Evolutionary conservation across 2,797 vertebrate genomes (phyloP).

Genomic region (Nannoperca australis): DNA sequence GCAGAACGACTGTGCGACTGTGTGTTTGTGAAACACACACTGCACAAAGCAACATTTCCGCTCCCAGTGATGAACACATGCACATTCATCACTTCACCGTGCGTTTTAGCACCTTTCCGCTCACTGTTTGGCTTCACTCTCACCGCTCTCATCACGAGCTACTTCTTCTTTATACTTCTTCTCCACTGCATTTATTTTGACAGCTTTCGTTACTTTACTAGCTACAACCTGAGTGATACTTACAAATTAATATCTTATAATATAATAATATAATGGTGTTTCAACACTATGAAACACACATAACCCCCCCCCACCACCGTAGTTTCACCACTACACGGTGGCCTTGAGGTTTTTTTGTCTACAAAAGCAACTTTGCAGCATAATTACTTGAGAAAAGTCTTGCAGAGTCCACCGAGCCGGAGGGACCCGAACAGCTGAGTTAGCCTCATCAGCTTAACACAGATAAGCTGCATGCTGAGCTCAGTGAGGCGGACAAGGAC

Average conservation of each 20-base stretch:
- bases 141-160: no score
- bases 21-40: not conserved
- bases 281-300: not conserved
- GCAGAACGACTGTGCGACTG: not conserved
- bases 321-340: not conserved
- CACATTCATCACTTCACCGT: not conserved
- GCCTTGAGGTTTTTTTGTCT: constrained; percentile 31
- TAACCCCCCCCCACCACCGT: not conserved
- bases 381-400: constrained; percentile 29
- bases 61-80: not conserved
- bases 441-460: constrained; percentile 41
- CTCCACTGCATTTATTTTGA: not conserved
- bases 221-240: not conserved
- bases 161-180: no score
- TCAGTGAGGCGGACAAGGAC: not conserved
- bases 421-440: constrained; percentile 27
- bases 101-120: not conserved
- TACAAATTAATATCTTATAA: not conserved
- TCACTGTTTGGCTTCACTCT: not conserved
- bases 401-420: not conserved
- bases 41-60: not conserved
- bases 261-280: not conserved
- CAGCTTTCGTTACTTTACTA: not conserved
- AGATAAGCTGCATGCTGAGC: constrained; percentile 38
- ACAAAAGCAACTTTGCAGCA: constrained; percentile 15